Conservation (phyloP, 2,888 invertebrate species). For the Drosophila koepferae region DNA sequence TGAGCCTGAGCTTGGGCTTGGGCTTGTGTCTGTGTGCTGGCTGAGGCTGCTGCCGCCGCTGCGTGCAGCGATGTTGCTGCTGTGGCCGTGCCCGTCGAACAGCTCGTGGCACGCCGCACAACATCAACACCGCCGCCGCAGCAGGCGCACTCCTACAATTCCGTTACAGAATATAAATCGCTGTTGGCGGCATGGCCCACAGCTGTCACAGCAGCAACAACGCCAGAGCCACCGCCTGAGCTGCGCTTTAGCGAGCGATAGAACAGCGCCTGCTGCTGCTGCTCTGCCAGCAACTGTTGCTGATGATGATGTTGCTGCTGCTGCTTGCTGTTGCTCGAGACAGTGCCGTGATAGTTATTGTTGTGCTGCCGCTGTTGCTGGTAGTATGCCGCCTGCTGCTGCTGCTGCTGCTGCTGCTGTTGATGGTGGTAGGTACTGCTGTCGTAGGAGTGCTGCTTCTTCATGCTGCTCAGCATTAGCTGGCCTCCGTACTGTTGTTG, state of each 20-base stretch:
- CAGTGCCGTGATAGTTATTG: constrained; percentile 62
- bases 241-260: constrained; percentile 86
- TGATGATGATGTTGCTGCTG: constrained; percentile 42
- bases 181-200: constrained; percentile 85
- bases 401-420: constrained; percentile 71
- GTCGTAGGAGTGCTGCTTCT: constrained; percentile 83
- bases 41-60: constrained; percentile 73
- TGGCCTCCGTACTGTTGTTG: constrained; percentile 44
- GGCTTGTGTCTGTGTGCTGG: constrained; percentile 54
- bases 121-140: constrained; percentile 85
- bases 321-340: constrained; percentile 42
- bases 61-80: constrained; percentile 78
- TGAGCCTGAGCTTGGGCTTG: constrained; percentile 16
- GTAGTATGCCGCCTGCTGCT: constrained; percentile 62
- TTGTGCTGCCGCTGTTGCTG: constrained; percentile 73
- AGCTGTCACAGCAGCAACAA: constrained; percentile 32
- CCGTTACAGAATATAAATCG: constrained; percentile 91
- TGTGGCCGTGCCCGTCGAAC: constrained; percentile 68
- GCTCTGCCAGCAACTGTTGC: constrained; percentile 63
- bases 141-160: constrained; percentile 87
- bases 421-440: constrained; percentile 78
- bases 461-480: constrained; percentile 64
- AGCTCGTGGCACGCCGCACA: constrained; percentile 81
- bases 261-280: constrained; percentile 79
- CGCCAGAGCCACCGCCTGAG: constrained; percentile 31